Conservation (phyloP, 1,140 invertebrate genomes). For the Sipha flava region DNA sequence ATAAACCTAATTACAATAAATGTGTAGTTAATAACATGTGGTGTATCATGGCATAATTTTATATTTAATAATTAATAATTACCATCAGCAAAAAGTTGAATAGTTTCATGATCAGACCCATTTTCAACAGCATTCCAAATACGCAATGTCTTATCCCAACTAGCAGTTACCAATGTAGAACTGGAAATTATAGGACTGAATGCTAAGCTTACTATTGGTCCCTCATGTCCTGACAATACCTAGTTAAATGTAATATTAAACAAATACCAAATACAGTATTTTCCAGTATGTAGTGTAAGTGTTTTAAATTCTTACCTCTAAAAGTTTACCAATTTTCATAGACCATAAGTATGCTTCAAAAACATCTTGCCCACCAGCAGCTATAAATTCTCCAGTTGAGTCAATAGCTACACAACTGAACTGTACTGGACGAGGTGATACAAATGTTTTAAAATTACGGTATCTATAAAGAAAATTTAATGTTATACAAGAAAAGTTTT, state of each 20-base stretch:
- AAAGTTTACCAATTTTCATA: constrained; percentile 75
- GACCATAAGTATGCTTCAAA: constrained; percentile 97
- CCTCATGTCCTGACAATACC: constrained; percentile 84
- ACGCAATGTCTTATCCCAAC: constrained; percentile 88
- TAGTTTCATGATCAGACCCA: constrained; percentile 70
- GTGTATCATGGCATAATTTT: background rate
- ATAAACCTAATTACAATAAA: constrained; percentile 50
- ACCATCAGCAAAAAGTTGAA: constrained; percentile 73
- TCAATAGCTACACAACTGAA: constrained; percentile 88
- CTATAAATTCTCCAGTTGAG: constrained; percentile 79
- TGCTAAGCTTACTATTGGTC: constrained; percentile 71
- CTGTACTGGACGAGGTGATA: constrained; percentile 79
- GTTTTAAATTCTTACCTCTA: constrained; percentile 60
- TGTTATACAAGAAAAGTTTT: background rate
- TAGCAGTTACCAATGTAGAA: constrained; percentile 71
- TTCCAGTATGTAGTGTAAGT: too few species aligned
- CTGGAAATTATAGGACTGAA: constrained; percentile 69
- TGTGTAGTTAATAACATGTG: too few species aligned
- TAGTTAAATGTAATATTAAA: constrained; percentile 43
- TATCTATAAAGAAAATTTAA: constrained; percentile 51
- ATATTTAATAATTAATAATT: background rate
- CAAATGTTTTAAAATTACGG: constrained; percentile 93
- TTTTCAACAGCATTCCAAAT: constrained; percentile 86
- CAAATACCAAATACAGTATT: background rate
- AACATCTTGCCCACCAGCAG: constrained; percentile 83